Evolutionary conservation across 2,113 vertebrate species (phyloP), one percentile per base, ranked within the genome.

Genomic region (Thinocorus orbignyianus): DNA sequence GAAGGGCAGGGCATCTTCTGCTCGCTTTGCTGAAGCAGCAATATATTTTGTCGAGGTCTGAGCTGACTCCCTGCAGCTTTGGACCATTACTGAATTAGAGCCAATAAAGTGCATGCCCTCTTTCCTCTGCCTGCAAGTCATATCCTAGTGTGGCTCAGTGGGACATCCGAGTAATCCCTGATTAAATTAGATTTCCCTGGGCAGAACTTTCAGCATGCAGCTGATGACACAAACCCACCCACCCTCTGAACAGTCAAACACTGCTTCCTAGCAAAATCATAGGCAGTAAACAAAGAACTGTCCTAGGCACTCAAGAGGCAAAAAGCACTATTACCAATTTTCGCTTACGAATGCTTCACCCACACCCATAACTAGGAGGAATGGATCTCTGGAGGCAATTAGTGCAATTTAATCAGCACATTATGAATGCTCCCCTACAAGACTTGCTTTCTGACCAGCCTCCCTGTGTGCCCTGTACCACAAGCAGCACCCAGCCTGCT

Each of bases 51-150:
- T 85, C 9, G 28, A 90, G 61, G 62, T 85, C 81, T 95, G 70
- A 94, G 57, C 23, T 85, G 81, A 69, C 84, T 91, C 81, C 81
- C 93, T 82, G 58, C 68, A 51, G 91, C 58, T 95, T 82, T 88
- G 61, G n/a, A 80, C 84, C 73, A 51, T 91, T 93, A 95, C 78
- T 82, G 87, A 95, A 91, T 91, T 91, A 89, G 13, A 95, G 62
- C 70, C 37, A 79, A 77, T 92, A 85, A 96, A 85, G 62, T 39
- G 33, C 22, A 1, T 85, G 74, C 58, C 81, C 78, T 89, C 74
- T 90, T 94, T 94, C 69, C 74, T 91, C 66, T 69, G 83, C 89
- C 95, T 92, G 81, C 87, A 85, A 91, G 87, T 93, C 58, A 87
- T 61, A 95, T 57, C 65, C 58, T 95, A 41, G 92, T 54, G 58